Percentiles rank a stretch among this genome's conserved stretches.
These are phyloP conservation scores for Scarus forsteni DNA, from an alignment of 2,797 vertebrate species.

Conservation along the genomic window DNA sequence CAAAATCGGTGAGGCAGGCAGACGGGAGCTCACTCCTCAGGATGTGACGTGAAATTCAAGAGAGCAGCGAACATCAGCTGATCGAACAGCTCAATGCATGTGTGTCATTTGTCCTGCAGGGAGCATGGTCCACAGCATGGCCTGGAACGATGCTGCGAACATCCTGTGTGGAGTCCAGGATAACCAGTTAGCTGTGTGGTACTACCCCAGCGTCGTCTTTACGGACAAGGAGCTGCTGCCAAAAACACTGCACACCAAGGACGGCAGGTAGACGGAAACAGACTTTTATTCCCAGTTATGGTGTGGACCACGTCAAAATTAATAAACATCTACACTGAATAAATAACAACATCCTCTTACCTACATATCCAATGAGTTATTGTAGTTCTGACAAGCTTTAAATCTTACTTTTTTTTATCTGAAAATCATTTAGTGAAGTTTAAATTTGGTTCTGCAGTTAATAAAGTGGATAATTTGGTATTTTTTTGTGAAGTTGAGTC, in stretches of 20 bases:
- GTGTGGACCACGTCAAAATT: too few species aligned
- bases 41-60: not conserved
- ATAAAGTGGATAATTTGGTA: too few species aligned
- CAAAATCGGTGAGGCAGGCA: slow-evolving; percentile 91
- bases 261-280: slow-evolving; percentile 87
- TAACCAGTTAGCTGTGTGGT: slow-evolving; percentile 91
- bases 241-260: slow-evolving; percentile 90
- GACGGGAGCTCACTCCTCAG: not conserved
- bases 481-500: too few species aligned
- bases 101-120: slow-evolving; percentile 77
- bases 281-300: not conserved
- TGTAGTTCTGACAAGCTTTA: too few species aligned
- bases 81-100: not conserved
- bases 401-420: too few species aligned
- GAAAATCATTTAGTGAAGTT: too few species aligned
- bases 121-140: slow-evolving; percentile 93
- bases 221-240: slow-evolving; percentile 93
- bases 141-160: slow-evolving; percentile 93
- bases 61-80: not conserved
- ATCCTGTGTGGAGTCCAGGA: slow-evolving; percentile 96
- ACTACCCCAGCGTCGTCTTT: slow-evolving; percentile 91
- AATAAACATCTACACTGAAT: too few species aligned
- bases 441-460: too few species aligned
- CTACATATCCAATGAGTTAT: too few species aligned
- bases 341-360: too few species aligned